Base-by-base conservation (phyloP, 2,888 invertebrate genomes). In the Allolobophora icterica region DNA sequence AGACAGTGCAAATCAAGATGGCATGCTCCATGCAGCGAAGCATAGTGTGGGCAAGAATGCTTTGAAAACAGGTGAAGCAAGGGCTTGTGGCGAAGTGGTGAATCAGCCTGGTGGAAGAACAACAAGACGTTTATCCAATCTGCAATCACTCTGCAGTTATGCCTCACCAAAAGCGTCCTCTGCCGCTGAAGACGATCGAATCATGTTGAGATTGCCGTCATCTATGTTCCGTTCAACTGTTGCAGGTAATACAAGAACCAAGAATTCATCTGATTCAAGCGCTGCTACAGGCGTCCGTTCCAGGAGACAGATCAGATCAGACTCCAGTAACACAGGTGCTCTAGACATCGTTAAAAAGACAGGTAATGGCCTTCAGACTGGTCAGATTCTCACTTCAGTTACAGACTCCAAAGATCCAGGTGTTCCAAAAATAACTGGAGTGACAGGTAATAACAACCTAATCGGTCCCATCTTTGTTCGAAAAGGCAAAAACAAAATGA, bases 11-110 rank as follows among this genome's bases (percentile, higher is more conserved):
- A 71, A n/a, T 71, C 71, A 71, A n/a, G 71, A 71, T n/a, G n/a
- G 71, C 71, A n/a, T 71, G 71, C 30, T n/a, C 71, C 71, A 71
- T 71, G 71, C 71, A 71, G 71, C n/a, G n/a, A 71, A 71, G n/a
- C n/a, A n/a, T 71, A 11, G 13, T 71, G 71, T 71, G 71, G 71
- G n/a, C 71, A 71, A 71, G 71, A 71, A 1, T 71, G 71, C n/a
- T 30, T n/a, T 71, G 71, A 71, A 71, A 71, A n/a, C 71, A n/a
- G n/a, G 30, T 71, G n/a, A 71, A 71, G 30, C 71, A 0, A 71
- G 30, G 71, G n/a, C n/a, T 71, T 30, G 71, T n/a, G n/a, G 30
- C 0, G 71, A 71, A 1, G 71, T 30, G 4, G n/a, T 71, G 71
- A 71, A 71, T n/a, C 71, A 11, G n/a, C 6, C n/a, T 30, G 17